phyloP scores from a whole-genome alignment of 2,797 vertebrate species.

The Danionella dracula region DNA sequence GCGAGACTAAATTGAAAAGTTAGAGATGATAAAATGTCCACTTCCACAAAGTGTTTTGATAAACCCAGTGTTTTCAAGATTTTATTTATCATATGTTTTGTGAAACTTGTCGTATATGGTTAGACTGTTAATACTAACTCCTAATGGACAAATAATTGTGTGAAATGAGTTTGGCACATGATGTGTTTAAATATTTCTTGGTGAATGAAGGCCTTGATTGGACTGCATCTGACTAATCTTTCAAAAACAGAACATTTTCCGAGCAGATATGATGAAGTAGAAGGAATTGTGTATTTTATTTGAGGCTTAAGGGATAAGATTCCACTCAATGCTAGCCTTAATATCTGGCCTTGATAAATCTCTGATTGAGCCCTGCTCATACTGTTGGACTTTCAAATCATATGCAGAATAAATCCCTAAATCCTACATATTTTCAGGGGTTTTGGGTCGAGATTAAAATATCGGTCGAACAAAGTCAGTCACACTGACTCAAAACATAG shows the following conservation, averaged over 20 bases:
- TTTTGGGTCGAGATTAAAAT: neutral
- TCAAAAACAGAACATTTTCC: neutral
- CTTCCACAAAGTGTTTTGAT: no score
- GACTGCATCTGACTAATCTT: neutral
- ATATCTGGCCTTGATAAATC: constrained; percentile 6
- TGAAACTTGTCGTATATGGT: no score
- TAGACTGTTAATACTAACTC: no score
- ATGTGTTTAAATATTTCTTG: no score
- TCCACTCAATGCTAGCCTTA: neutral
- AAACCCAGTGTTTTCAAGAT: no score
- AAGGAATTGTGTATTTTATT: constrained; percentile 2
- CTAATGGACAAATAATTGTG: no score
- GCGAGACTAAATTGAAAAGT: no score
- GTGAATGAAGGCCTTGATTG: neutral
- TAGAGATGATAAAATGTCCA: no score
- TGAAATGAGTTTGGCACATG: no score
- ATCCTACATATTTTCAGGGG: neutral
- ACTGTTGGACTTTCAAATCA: neutral
- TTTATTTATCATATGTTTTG: no score
- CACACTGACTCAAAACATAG: neutral
- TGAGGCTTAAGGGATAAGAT: constrained; percentile 7
- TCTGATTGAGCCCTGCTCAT: neutral
- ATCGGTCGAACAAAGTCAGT: neutral
- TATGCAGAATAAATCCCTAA: neutral
- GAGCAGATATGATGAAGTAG: neutral